Evolutionary conservation across 2,888 invertebrate genomes (phyloP).

Genomic region (Polymixis flavicincta): DNA sequence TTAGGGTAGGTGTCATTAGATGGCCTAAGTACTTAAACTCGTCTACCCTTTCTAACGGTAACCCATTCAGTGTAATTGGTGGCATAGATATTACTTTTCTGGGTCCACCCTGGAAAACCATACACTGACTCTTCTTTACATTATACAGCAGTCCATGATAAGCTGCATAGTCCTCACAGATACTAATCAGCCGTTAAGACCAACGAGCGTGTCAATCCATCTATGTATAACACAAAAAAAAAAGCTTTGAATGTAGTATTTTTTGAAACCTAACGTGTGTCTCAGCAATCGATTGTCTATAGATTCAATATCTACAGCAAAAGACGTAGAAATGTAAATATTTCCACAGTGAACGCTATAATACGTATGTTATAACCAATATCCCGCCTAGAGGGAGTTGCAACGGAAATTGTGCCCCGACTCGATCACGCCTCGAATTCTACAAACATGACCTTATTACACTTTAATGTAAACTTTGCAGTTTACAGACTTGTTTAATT

Average conservation of each 20-base stretch:
- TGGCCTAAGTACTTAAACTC: too few relatives aligned
- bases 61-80: too few relatives aligned
- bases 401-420: conserved; percentile 44
- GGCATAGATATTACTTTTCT: too few relatives aligned
- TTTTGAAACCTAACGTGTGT: not conserved
- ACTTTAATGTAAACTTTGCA: not conserved
- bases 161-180: too few relatives aligned
- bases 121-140: too few relatives aligned
- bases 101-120: too few relatives aligned
- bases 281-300: not conserved
- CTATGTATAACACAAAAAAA: not conserved
- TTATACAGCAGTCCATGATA: too few relatives aligned
- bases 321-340: not conserved
- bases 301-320: conserved; percentile 3
- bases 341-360: not conserved
- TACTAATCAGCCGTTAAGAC: too few relatives aligned
- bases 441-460: not conserved
- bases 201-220: not conserved
- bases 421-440: conserved; percentile 14
- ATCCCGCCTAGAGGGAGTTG: conserved; percentile 28
- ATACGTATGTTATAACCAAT: conserved; percentile 40
- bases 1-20: too few relatives aligned
- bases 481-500: not conserved
- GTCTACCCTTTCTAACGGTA: too few relatives aligned
- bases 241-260: not conserved